Conservation (phyloP, 2,888 invertebrate genomes). For the Chydorus sphaericus region DNA sequence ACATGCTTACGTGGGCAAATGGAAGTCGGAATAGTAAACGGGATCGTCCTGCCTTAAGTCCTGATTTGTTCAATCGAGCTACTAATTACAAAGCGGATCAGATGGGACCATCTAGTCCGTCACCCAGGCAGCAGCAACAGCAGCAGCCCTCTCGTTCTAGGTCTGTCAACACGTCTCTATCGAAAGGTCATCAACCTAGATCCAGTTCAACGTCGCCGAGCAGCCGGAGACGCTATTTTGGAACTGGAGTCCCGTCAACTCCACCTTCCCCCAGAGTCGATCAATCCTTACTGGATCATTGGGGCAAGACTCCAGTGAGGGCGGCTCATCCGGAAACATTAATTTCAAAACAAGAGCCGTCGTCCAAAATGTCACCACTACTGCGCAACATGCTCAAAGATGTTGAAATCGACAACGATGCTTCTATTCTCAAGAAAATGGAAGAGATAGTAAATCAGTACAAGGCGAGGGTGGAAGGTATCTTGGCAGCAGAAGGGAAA, state of each 20-base stretch:
- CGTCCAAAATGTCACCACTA: slow-evolving; percentile 39
- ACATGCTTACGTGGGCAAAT: too few relatives aligned
- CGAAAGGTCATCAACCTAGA: slow-evolving; percentile 7
- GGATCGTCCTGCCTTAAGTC: too few relatives aligned
- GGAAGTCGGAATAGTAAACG: too few relatives aligned
- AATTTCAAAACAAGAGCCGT: slow-evolving; percentile 9
- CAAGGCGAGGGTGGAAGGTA: slow-evolving; percentile 25
- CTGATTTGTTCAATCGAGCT: too few relatives aligned
- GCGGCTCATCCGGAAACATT: neutral
- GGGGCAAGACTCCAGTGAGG: neutral
- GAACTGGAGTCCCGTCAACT: slow-evolving; percentile 28
- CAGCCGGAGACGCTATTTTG: slow-evolving; percentile 15
- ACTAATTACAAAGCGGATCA: too few relatives aligned
- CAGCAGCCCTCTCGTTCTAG: slow-evolving; percentile 30
- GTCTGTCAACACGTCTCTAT: slow-evolving; percentile 24
- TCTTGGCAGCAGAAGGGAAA: slow-evolving; percentile 18
- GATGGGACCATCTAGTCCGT: too few relatives aligned
- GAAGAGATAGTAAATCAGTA: slow-evolving; percentile 50
- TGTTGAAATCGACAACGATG: slow-evolving; percentile 55
- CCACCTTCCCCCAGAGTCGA: too few relatives aligned
- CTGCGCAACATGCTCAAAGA: slow-evolving; percentile 55
- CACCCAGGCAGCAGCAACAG: slow-evolving; percentile 23
- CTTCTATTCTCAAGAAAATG: slow-evolving; percentile 54
- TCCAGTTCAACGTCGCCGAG: slow-evolving; percentile 15
- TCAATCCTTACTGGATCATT: too few relatives aligned